phyloP scores from a whole-genome alignment of 2,797 vertebrate species.

The Fringilla coelebs region DNA sequence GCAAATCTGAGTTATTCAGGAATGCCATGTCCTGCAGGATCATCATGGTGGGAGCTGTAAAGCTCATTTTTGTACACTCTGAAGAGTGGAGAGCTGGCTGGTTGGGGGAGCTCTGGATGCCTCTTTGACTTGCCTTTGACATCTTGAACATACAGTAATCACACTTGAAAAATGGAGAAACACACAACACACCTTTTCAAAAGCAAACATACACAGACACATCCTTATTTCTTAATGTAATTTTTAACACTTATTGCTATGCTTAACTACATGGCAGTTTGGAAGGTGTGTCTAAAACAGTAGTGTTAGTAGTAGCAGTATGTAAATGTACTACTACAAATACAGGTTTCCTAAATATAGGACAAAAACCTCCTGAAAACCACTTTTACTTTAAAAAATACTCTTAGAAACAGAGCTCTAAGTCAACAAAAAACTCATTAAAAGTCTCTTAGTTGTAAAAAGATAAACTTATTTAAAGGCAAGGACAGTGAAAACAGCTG shows the following conservation, averaged over 20 bases:
- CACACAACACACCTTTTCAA: not conserved
- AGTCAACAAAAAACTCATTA: not conserved
- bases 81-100: not conserved
- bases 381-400: not conserved
- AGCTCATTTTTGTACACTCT: not conserved
- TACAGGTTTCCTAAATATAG: not conserved
- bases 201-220: not conserved
- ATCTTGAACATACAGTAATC: not conserved
- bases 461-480: not conserved
- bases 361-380: not conserved
- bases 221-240: not conserved
- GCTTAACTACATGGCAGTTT: not conserved
- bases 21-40: not conserved
- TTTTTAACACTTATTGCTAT: not conserved
- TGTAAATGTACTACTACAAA: not conserved
- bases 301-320: not conserved
- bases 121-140: not conserved
- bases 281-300: not conserved
- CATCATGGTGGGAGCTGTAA: not conserved
- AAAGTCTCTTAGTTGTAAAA: not conserved
- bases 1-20: not conserved
- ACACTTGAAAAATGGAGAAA: not conserved
- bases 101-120: not conserved
- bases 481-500: not conserved
- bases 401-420: not conserved